Base-by-base conservation (phyloP, 2,113 vertebrate species). In the Loxodonta africana region DNA sequence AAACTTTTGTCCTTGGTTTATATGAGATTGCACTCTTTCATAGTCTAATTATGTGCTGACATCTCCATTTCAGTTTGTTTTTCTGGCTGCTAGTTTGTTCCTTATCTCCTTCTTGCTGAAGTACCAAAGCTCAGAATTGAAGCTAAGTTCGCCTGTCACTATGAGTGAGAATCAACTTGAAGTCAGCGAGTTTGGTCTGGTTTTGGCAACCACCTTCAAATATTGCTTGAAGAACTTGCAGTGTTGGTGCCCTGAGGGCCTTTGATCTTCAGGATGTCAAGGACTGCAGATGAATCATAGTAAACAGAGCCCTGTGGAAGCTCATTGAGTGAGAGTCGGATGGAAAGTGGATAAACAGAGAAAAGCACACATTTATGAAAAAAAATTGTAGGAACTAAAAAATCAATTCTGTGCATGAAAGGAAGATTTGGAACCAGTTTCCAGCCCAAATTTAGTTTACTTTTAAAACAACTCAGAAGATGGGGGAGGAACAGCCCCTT, bases 1-100 rank as follows among this genome's bases (percentile, higher is more conserved):
- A 96, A 90, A 91, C 67, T 90, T 53, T 84, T 91, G 14, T 84
- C 41, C 20, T 96, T 95, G 78, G 33, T 53, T 87, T 95, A 93
- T 83, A 26, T 76, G 33, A 78, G 20, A 83, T 86, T 86, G 1
- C 3, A 63, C 18, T 48, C n/a, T 44, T 78, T 82, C 20, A 7
- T 71, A 73, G 85, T 44, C 41, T 92, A 90, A 81, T 78, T 53
- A 80, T 86, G 12, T 94, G 17, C n/a, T 94, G 37, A 94, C 51
- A 96, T n/a, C 44, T 91, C 23, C 46, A 48, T 97, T 95, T 92
- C 77, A 2, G 26, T 89, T 94, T 94, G 30, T 92, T 91, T 86
- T 30, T 77, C 44, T 80, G 69, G 5, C 37, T 94, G 28, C 46
- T 90, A 21, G 90, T 93, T 4, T 88, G 25, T 76, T 93, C 37